A percentile compares a stretch with the other conserved stretches of the same genome.
phyloP scores from a whole-genome alignment of 1,140 invertebrate genomes.

The Brachionus rubens region DNA sequence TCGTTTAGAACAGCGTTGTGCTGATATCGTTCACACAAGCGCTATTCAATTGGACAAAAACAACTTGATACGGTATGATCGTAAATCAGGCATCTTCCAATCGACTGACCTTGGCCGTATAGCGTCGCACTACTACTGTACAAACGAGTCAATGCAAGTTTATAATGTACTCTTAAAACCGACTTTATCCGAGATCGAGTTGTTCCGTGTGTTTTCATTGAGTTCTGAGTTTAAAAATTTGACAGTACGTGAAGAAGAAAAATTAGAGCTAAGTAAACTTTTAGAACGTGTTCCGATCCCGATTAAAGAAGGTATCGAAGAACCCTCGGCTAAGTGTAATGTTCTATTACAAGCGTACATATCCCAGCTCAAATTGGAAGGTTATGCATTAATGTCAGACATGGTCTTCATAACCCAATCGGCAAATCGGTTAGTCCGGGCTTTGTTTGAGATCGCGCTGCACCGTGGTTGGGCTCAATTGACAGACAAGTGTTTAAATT shows the following conservation, averaged over 20 bases:
- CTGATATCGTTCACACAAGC: constrained; percentile 93
- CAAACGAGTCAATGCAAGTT: constrained; percentile 89
- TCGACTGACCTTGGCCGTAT: constrained; percentile 90
- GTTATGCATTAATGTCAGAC: constrained; percentile 96
- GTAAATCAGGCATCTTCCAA: constrained; percentile 88
- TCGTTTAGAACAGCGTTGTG: constrained; percentile 78
- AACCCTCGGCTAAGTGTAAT: constrained; percentile 93
- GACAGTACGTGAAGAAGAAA: constrained; percentile 92
- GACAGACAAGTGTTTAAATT: constrained; percentile 86
- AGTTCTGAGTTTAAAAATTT: constrained; percentile 65
- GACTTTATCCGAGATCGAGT: constrained; percentile 91
- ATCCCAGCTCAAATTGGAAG: constrained; percentile 94
- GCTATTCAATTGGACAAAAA: constrained; percentile 83
- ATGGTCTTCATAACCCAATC: constrained; percentile 99
- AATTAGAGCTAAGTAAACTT: constrained; percentile 90
- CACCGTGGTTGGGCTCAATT: constrained; percentile 92
- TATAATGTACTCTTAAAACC: constrained; percentile 96
- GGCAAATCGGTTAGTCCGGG: constrained; percentile 85
- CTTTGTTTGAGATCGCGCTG: constrained; percentile 90
- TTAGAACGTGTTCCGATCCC: constrained; percentile 97
- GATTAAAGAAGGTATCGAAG: constrained; percentile 97
- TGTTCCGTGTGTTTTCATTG: constrained; percentile 97
- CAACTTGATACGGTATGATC: constrained; percentile 89
- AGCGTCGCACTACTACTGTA: constrained; percentile 95
- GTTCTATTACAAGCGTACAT: constrained; percentile 95